A percentile compares a stretch with the other conserved stretches of the same genome.
phyloP scores from a whole-genome alignment of 2,888 invertebrate genomes.

The Pecten maximus region DNA sequence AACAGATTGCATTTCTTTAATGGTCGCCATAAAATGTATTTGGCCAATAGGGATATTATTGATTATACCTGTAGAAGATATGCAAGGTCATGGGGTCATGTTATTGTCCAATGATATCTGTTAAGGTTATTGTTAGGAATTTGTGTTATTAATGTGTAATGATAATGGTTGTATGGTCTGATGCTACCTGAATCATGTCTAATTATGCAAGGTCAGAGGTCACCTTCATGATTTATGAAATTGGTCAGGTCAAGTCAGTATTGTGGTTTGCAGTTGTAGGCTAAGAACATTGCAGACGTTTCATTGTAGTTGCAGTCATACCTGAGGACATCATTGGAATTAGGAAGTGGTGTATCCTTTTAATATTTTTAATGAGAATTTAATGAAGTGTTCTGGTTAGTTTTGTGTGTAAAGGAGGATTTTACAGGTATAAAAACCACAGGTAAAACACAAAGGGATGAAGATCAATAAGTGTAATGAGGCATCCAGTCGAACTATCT shows the following conservation, averaged over 20 bases:
- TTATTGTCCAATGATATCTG: neutral
- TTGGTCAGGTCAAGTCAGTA: neutral
- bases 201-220: conserved; percentile 13
- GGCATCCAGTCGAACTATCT: neutral
- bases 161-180: neutral
- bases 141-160: neutral
- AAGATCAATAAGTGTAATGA: conserved; percentile 8
- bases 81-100: neutral
- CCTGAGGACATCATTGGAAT: neutral
- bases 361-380: neutral
- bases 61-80: neutral
- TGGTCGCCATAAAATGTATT: neutral
- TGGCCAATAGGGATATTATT: neutral
- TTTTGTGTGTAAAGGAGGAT: neutral
- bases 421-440: neutral
- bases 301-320: neutral
- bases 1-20: neutral
- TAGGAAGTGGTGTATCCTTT: conserved; percentile 14
- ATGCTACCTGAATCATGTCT: neutral
- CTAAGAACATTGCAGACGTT: neutral
- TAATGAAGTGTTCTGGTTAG: neutral
- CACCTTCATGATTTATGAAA: neutral
- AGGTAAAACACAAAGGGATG: conserved; percentile 16
- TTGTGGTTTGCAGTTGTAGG: neutral
- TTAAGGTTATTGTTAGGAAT: neutral